Base-by-base conservation (phyloP, 2,888 invertebrate species). In the Pyrrhosoma nymphula region DNA sequence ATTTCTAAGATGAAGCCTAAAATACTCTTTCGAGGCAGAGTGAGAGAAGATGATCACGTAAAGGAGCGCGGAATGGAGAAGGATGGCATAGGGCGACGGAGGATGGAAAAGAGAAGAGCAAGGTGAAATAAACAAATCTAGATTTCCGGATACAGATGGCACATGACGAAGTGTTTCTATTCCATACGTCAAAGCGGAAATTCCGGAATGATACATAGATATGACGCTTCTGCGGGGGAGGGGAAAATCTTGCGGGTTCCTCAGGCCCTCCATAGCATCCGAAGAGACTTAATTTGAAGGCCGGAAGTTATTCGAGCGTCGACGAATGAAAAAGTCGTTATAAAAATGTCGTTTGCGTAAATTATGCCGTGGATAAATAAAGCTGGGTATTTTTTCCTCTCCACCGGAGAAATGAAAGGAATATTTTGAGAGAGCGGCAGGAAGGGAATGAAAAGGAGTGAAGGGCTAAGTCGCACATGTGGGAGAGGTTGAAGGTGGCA, bases 291-390 rank as follows among this genome's bases (percentile, higher is more conserved):
- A 93, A 93, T 93, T 82, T 93, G 93, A 93, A 93, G 93, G 23
- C 93, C 93, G 93, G 93, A 93, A 93, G 93, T 93, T 93, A 93
- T 69, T 93, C 93, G 47, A 93, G n/a, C 93, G 93, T 93, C 93
- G 93, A 93, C 69, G 93, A 93, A 93, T 93, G 69, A 93, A 93
- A 93, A 63, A 69, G 69, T 69, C 93, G 69, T 93, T 93, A 82
- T 82, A 16, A 82, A 93, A 93, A 63, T 63, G 69, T 75, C 93
- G 47, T 93, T 93, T 69, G 39, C 63, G 47, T 93, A 93, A 93
- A 93, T 93, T 93, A 93, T 93, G 39, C 69, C 69, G 47, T 39
- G 69, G 93, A 93, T 93, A 93, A 93, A 93, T 93, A 63, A 75
- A 69, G 93, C 69, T 35, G 20, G 20, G 93, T 14, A 47, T 30